These are phyloP conservation scores for Petrolisthes cinctipes DNA, from an alignment of 2,888 invertebrate genomes.

Conservation along the genomic window DNA sequence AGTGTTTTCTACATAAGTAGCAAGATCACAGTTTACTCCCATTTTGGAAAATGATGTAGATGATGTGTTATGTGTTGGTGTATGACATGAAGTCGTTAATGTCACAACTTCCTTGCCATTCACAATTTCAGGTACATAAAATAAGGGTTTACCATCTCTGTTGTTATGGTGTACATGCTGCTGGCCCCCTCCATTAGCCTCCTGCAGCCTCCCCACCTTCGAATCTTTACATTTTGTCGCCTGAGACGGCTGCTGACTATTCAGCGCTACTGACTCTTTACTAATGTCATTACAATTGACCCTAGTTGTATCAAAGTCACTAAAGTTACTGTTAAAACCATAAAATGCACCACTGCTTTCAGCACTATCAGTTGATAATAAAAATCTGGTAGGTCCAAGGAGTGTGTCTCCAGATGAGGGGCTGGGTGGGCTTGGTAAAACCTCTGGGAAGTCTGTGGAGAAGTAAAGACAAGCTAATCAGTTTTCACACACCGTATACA, in stretches of 20 bases:
- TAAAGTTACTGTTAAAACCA: background rate
- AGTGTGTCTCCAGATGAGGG: slow-evolving; percentile 14
- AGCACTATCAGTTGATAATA: slow-evolving; percentile 4
- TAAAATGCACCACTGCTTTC: background rate
- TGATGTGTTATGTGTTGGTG: slow-evolving; percentile 8
- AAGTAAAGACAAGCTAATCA: background rate
- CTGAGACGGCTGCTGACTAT: slow-evolving; percentile 8
- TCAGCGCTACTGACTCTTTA: background rate
- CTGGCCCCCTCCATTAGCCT: slow-evolving; percentile 1
- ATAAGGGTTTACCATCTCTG: slow-evolving; percentile 5
- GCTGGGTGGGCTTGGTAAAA: slow-evolving; percentile 40
- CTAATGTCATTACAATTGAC: slow-evolving; percentile 10
- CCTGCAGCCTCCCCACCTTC: slow-evolving; percentile 2
- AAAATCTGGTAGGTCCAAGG: slow-evolving; percentile 38
- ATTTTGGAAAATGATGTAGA: slow-evolving; percentile 12
- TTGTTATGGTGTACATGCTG: background rate
- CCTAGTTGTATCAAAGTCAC: slow-evolving; percentile 3
- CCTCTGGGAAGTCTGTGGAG: slow-evolving; percentile 42
- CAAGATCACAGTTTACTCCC: background rate
- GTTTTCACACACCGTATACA: too few relatives aligned
- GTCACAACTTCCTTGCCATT: slow-evolving; percentile 56
- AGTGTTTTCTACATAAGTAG: slow-evolving; percentile 9
- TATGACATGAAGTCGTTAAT: slow-evolving; percentile 29
- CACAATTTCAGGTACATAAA: slow-evolving; percentile 39
- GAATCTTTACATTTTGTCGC: slow-evolving; percentile 14